Base-by-base conservation (phyloP, 2,797 vertebrate species). In the Phalanger gymnotis region DNA sequence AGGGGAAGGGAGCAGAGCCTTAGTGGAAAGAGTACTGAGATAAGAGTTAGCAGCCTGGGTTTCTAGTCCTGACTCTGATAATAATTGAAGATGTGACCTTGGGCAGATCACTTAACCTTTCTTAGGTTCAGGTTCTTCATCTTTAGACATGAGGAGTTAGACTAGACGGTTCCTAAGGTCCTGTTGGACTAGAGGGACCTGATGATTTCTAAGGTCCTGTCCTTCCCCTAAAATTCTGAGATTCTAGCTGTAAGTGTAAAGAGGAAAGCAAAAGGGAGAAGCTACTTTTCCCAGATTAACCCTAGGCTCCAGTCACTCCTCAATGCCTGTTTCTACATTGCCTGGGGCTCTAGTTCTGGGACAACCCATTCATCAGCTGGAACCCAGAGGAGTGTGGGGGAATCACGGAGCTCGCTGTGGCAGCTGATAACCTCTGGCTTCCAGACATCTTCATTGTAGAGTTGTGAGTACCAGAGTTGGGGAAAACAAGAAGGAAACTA, bases 401-500 rank as follows among this genome's bases (percentile, higher is more conserved):
- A 0, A 97, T 99, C 94, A 98, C 94, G 27, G 99, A 98, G 95
- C 98, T 99, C 96, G 99, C 99, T 34, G 98, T 99, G 30, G 99
- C 99, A 0, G 98, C 99, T n/a, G 98, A 97, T 94, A 90, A 99
- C 30, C 98, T 99, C 73, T 99, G 99, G 99, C 98, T 98, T 81
- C 99, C 99, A 28, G 99, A 99, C 97, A 99, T 99, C 97, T 99
- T 99, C 11, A 98, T 99, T 25, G 98, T 99, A 93, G 99, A 99
- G 96, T 99, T 99, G 99, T 99, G 98, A 98, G 99, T 98, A 93
- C 94, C 89, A n/a, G 56, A 58, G 27, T 54, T 90, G 55, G 54
- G 61, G 51, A 90, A 52, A 94, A 30, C 47, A 25, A 14, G 52
- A 94, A 51, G 92, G 51, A 73, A 61, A 28, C 52, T 53, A 87